A percentile compares a stretch with the other conserved stretches of the same genome.
Conservation (phyloP, 2,797 vertebrate genomes). For the Enoplosus armatus region DNA sequence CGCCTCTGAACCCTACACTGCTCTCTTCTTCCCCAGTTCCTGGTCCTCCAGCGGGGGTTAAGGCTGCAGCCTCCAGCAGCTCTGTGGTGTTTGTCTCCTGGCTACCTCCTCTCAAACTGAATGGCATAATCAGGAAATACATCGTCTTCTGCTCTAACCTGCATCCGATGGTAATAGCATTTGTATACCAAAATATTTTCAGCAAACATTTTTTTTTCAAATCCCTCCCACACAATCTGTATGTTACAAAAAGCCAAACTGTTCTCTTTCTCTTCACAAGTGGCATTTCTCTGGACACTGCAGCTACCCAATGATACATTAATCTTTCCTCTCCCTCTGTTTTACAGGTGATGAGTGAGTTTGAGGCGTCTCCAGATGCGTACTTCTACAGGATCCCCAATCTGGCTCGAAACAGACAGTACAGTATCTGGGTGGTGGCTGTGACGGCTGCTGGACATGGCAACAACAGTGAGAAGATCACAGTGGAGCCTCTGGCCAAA, state of each 20-base stretch:
- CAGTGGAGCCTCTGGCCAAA: conserved; percentile 95
- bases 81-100: conserved; percentile 97
- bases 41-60: conserved; percentile 96
- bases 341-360: conserved; percentile 97
- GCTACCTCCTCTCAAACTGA: conserved; percentile 96
- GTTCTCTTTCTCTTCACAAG: too few relatives aligned
- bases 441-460: conserved; percentile 96
- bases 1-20: not conserved
- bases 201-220: not conserved
- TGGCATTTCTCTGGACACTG: not conserved
- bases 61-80: conserved; percentile 94
- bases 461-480: conserved; percentile 97
- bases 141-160: conserved; percentile 98
- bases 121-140: conserved; percentile 98
- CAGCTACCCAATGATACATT: conserved; percentile 56
- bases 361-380: conserved; percentile 95
- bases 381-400: conserved; percentile 97
- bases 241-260: too few relatives aligned
- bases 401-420: conserved; percentile 94
- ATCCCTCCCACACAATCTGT: not conserved
- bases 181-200: conserved; percentile 62
- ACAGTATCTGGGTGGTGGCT: conserved; percentile 98
- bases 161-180: conserved; percentile 92
- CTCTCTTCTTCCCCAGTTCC: conserved; percentile 86
- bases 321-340: conserved; percentile 16